phyloP scores from a whole-genome alignment of 2,888 invertebrate species.

The Alsophila aescularia region DNA sequence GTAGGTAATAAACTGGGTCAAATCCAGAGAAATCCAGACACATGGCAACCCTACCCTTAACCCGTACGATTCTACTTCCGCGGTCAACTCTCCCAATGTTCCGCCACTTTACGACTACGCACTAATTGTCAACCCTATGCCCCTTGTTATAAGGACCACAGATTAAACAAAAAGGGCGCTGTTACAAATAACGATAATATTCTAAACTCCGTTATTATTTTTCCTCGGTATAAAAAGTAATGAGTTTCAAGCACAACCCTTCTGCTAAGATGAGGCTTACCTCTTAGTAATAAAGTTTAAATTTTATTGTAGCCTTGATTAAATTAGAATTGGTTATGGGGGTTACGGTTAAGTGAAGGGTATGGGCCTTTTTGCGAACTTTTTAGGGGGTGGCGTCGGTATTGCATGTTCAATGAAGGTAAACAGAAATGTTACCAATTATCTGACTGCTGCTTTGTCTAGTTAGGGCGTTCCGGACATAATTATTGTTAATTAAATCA shows the following conservation, averaged over 20 bases:
- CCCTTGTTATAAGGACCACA: constrained; percentile 42
- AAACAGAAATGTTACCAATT: constrained; percentile 26
- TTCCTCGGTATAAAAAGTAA: constrained; percentile 68
- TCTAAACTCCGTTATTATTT: constrained; percentile 62
- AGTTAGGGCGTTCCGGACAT: constrained; percentile 7
- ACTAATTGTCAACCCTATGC: constrained; percentile 27
- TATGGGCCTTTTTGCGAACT: constrained; percentile 44
- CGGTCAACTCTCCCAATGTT: constrained; percentile 22
- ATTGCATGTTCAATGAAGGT: constrained; percentile 42
- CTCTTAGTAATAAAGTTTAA: constrained; percentile 45
- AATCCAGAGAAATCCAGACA: background rate
- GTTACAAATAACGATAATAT: constrained; percentile 59
- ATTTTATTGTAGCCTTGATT: constrained; percentile 37
- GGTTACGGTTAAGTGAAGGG: constrained; percentile 35
- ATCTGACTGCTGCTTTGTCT: constrained; percentile 19
- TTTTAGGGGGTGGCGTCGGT: constrained; percentile 37
- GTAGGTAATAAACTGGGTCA: background rate
- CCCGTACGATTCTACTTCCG: constrained; percentile 36
- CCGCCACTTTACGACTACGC: constrained; percentile 7
- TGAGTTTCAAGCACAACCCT: constrained; percentile 45
- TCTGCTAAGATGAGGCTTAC: constrained; percentile 38
- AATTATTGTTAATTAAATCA: constrained; percentile 22
- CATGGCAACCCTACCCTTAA: constrained; percentile 21
- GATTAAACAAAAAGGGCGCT: constrained; percentile 45
- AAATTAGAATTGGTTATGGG: constrained; percentile 50